phyloP scores from a whole-genome alignment of 1,140 invertebrate genomes.

The Lineus longissimus region DNA sequence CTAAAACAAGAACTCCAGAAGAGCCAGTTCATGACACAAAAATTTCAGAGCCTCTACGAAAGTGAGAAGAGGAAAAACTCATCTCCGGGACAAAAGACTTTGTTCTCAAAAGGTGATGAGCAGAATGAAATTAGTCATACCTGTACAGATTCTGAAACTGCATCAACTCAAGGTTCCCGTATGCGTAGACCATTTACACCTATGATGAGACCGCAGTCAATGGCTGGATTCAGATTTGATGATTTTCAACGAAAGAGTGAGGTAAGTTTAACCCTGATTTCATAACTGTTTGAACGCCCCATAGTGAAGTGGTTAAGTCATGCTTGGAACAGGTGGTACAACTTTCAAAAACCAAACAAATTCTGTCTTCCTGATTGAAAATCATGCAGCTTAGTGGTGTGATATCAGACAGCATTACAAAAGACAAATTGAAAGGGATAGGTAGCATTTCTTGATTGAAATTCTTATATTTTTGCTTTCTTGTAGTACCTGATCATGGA shows the following conservation, averaged over 20 bases:
- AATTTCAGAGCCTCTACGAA: constrained; percentile 31
- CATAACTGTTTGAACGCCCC: too few relatives aligned
- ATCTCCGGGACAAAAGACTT: not conserved
- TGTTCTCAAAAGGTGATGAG: constrained; percentile 11
- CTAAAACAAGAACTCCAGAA: constrained; percentile 29
- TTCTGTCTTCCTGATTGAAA: too few relatives aligned
- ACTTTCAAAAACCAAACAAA: too few relatives aligned
- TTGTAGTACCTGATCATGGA: constrained; percentile 30
- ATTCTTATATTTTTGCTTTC: too few relatives aligned
- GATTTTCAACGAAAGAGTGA: not conserved
- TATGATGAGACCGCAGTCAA: not conserved
- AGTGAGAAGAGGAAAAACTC: constrained; percentile 25
- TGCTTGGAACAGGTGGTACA: too few relatives aligned
- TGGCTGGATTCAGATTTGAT: not conserved
- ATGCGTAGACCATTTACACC: not conserved
- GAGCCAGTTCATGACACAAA: constrained; percentile 31
- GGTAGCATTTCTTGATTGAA: too few relatives aligned
- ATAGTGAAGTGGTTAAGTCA: too few relatives aligned
- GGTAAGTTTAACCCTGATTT: too few relatives aligned
- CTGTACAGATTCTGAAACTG: constrained; percentile 23
- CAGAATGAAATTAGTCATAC: constrained; percentile 31
- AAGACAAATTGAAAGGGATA: too few relatives aligned
- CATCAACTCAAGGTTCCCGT: not conserved
- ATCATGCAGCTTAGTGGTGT: too few relatives aligned
- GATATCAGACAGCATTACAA: too few relatives aligned